Conservation (phyloP, 2,888 invertebrate genomes). For the Bursaphelenchus okinawaensis region DNA sequence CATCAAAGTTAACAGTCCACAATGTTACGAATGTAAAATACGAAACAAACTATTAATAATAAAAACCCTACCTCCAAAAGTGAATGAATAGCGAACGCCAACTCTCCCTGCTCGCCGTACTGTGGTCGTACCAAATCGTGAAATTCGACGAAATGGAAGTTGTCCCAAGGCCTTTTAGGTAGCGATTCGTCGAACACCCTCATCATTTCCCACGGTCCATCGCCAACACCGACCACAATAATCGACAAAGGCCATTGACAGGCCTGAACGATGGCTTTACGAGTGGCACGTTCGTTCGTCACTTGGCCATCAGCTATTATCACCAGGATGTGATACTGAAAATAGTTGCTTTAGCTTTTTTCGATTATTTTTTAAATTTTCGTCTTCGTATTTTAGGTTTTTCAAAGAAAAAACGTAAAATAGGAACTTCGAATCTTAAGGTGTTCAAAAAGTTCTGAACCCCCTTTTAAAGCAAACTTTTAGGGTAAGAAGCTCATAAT, state of each 20-base stretch:
- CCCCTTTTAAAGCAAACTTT: too few relatives aligned
- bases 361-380: too few relatives aligned
- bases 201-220: conserved; percentile 63
- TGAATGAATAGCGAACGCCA: conserved; percentile 62
- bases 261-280: conserved; percentile 62
- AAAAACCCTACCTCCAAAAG: conserved; percentile 63
- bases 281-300: conserved; percentile 60
- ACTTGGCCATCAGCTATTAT: conserved; percentile 64
- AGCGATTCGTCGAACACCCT: conserved; percentile 61
- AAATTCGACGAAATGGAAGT: conserved; percentile 63
- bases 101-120: conserved; percentile 33
- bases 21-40: too few relatives aligned
- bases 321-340: conserved; percentile 62
- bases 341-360: background rate
- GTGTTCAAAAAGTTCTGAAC: too few relatives aligned
- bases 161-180: conserved; percentile 62
- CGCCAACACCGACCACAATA: conserved; percentile 63
- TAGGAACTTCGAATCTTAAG: background rate
- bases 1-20: too few relatives aligned
- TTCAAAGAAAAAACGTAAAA: background rate
- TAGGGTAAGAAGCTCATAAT: too few relatives aligned
- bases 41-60: too few relatives aligned
- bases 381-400: too few relatives aligned
- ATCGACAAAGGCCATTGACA: conserved; percentile 62
- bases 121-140: conserved; percentile 56